Percentiles rank a stretch among this genome's conserved stretches.
phyloP scores from a whole-genome alignment of 1,140 invertebrate species.

The Adelges cooleyi region DNA sequence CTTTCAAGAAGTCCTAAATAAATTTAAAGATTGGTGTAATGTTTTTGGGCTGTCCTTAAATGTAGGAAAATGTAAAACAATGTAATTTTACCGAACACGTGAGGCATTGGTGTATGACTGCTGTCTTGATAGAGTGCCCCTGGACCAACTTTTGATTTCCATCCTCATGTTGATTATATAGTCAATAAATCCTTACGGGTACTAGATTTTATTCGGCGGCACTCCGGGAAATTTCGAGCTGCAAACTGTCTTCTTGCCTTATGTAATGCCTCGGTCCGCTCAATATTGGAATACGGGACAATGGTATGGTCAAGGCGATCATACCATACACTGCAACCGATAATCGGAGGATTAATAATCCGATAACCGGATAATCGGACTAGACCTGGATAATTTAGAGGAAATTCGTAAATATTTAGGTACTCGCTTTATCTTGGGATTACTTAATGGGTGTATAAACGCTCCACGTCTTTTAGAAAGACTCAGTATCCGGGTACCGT shows the following conservation, averaged over 20 bases:
- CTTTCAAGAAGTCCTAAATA: neutral
- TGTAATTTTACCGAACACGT: neutral
- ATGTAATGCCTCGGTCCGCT: too few relatives aligned
- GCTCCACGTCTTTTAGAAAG: neutral
- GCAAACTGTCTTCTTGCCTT: too few relatives aligned
- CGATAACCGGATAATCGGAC: too few relatives aligned
- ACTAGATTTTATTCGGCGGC: too few relatives aligned
- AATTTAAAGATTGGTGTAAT: neutral
- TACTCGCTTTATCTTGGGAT: neutral
- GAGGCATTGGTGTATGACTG: neutral
- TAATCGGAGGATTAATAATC: too few relatives aligned
- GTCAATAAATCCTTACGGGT: too few relatives aligned
- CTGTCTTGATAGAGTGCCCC: neutral
- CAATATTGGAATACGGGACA: too few relatives aligned
- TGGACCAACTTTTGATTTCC: neutral
- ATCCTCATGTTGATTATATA: too few relatives aligned
- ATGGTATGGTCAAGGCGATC: too few relatives aligned
- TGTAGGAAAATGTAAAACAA: neutral
- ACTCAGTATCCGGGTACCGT: neutral
- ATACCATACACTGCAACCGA: too few relatives aligned
- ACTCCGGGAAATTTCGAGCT: too few relatives aligned
- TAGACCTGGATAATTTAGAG: neutral
- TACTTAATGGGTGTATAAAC: neutral
- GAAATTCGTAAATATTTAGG: neutral
- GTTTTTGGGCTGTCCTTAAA: neutral